Conservation (phyloP, 2,113 vertebrate genomes). For the Hippocampus zosterae region DNA sequence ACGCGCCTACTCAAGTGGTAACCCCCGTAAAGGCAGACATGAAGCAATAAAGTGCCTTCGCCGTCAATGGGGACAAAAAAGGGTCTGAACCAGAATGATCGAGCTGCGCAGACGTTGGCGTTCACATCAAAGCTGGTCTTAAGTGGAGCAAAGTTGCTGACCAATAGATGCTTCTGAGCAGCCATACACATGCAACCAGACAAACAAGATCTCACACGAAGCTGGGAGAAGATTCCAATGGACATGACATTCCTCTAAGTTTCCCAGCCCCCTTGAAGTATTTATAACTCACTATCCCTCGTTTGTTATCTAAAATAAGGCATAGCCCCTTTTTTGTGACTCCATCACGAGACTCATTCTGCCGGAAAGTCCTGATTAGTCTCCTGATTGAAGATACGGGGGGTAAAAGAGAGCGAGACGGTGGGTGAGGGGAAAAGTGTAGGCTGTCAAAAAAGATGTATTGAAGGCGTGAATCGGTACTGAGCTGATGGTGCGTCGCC, state of each 20-base stretch:
- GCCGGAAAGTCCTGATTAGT: conserved; percentile 58
- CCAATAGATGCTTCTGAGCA: not conserved
- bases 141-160: not conserved
- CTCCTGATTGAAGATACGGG: conserved; percentile 37
- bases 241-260: conserved; percentile 61
- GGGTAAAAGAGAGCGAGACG: conserved; percentile 8
- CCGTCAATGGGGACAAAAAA: too few relatives aligned
- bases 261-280: conserved; percentile 52
- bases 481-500: not conserved
- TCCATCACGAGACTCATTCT: conserved; percentile 40
- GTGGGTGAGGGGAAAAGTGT: not conserved
- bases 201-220: not conserved
- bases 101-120: not conserved
- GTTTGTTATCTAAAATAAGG: conserved; percentile 70
- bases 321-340: conserved; percentile 40
- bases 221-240: conserved; percentile 26
- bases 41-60: too few relatives aligned
- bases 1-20: not conserved
- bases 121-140: conserved; percentile 17
- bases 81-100: too few relatives aligned
- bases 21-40: too few relatives aligned
- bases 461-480: not conserved
- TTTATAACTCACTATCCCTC: conserved; percentile 57
- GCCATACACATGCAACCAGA: conserved; percentile 2
- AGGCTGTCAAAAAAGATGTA: conserved; percentile 14